phyloP scores from a whole-genome alignment of 1,140 invertebrate genomes.

The Orchesella cincta region DNA sequence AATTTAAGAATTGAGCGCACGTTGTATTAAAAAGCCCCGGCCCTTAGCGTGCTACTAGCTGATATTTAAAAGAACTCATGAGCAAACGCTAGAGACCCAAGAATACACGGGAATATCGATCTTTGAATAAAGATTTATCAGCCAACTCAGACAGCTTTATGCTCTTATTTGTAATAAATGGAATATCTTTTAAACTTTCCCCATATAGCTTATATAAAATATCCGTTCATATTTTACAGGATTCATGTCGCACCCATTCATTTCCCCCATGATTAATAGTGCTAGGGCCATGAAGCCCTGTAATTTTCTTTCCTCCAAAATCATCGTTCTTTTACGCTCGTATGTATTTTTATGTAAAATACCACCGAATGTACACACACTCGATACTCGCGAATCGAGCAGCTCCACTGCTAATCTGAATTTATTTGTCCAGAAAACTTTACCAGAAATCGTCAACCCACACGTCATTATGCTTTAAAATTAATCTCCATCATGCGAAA shows the following conservation, averaged over 20 bases:
- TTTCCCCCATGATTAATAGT: slow-evolving; percentile 26
- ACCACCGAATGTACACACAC: too few relatives aligned
- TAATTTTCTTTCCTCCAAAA: slow-evolving; percentile 7
- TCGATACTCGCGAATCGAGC: too few relatives aligned
- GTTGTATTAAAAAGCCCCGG: too few relatives aligned
- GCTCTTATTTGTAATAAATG: slow-evolving; percentile 46
- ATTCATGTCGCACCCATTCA: slow-evolving; percentile 29
- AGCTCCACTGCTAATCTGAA: too few relatives aligned
- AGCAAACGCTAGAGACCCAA: neutral
- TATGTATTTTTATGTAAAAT: too few relatives aligned
- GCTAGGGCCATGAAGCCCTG: neutral
- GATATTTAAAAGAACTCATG: too few relatives aligned
- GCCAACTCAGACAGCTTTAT: slow-evolving; percentile 43
- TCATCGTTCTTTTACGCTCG: too few relatives aligned
- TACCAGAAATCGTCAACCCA: neutral
- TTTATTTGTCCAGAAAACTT: too few relatives aligned
- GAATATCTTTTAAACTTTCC: slow-evolving; percentile 45
- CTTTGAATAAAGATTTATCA: slow-evolving; percentile 44
- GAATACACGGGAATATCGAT: slow-evolving; percentile 13
- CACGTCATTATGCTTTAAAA: neutral
- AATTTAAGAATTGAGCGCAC: slow-evolving; percentile 2
- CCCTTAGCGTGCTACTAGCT: too few relatives aligned
- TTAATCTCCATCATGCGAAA: neutral
- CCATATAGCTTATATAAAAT: slow-evolving; percentile 13
- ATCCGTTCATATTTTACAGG: slow-evolving; percentile 24